phyloP scores from a whole-genome alignment of 2,113 vertebrate genomes.

The Toxostoma redivivum region DNA sequence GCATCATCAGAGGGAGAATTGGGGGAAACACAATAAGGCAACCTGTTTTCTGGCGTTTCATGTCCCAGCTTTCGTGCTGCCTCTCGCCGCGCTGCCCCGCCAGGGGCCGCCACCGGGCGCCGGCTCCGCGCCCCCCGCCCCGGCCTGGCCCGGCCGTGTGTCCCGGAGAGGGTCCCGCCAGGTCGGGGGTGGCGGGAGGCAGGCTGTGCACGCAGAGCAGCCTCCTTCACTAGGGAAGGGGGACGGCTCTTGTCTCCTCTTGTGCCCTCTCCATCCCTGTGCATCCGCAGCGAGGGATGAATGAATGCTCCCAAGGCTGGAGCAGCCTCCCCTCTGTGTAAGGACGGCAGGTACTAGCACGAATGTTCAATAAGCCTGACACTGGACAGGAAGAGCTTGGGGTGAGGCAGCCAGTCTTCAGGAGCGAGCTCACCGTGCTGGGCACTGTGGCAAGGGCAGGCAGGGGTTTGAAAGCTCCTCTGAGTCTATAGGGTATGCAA shows the following conservation, averaged over 20 bases:
- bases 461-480: too few species aligned
- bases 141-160: too few species aligned
- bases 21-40: fast-evolving
- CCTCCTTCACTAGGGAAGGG: not conserved
- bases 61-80: not conserved
- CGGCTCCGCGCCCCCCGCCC: too few species aligned
- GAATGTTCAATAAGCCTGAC: too few species aligned
- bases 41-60: not conserved
- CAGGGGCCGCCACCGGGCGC: too few species aligned
- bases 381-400: not conserved
- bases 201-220: not conserved
- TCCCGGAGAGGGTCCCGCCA: not conserved
- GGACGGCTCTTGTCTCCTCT: not conserved
- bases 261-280: too few species aligned
- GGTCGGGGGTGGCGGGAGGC: not conserved
- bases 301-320: not conserved
- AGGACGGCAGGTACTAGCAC: not conserved
- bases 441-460: not conserved
- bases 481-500: not conserved
- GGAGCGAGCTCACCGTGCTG: not conserved
- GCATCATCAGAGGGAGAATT: not conserved
- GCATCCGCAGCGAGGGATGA: not conserved
- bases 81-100: too few species aligned
- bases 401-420: not conserved
- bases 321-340: not conserved